A percentile compares a stretch with the other conserved stretches of the same genome.
Conservation (phyloP, 2,888 invertebrate species). For the Archaeoteleia sp. region DNA sequence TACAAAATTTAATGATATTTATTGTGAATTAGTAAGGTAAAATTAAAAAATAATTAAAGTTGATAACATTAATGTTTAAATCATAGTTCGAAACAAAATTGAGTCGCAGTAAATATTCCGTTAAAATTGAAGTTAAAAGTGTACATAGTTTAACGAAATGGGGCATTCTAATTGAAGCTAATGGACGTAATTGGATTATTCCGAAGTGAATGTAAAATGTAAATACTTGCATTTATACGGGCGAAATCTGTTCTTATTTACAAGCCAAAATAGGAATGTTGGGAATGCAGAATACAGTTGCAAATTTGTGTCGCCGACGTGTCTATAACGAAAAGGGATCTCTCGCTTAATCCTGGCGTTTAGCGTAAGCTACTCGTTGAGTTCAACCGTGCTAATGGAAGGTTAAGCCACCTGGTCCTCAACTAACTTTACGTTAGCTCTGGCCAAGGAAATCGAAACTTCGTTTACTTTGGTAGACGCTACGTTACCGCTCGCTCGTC, state of each 20-base stretch:
- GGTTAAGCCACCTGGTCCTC: conserved; percentile 58
- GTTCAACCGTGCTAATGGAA: conserved; percentile 57
- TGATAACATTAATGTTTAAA: too few relatives aligned
- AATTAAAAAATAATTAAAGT: too few relatives aligned
- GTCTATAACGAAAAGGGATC: conserved; percentile 41
- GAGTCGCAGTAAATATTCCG: too few relatives aligned
- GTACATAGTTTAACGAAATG: conserved; percentile 6
- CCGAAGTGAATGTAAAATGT: conserved; percentile 39
- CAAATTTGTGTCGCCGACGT: conserved; percentile 34
- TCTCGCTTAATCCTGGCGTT: conserved; percentile 49
- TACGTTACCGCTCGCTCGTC: conserved; percentile 15
- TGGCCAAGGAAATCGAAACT: conserved; percentile 49
- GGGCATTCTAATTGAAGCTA: conserved; percentile 28
- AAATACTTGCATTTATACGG: conserved; percentile 38
- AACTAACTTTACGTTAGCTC: conserved; percentile 43
- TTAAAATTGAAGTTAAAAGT: conserved; percentile 9
- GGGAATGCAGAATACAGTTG: conserved; percentile 36
- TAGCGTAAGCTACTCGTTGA: conserved; percentile 51
- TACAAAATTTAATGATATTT: too few relatives aligned
- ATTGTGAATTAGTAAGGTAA: too few relatives aligned
- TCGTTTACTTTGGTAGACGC: conserved; percentile 40
- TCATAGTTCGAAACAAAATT: too few relatives aligned
- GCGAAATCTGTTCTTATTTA: conserved; percentile 50
- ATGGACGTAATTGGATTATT: conserved; percentile 46
- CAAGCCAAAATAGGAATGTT: conserved; percentile 45